Conservation (phyloP, 2,113 vertebrate species). For the Trinectes maculatus region DNA sequence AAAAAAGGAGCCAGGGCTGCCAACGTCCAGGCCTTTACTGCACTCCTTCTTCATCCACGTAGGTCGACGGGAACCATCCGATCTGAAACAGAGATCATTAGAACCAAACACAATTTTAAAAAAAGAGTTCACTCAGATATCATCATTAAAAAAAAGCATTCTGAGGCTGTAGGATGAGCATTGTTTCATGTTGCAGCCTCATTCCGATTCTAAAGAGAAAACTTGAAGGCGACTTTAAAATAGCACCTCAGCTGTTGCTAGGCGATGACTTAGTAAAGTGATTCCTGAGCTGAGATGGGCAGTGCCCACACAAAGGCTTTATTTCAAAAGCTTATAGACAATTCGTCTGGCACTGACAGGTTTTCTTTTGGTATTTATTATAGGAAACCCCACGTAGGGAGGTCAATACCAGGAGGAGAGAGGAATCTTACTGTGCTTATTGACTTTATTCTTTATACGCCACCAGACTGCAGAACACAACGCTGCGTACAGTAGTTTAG, state of each 20-base stretch:
- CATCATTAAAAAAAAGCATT: too few relatives aligned
- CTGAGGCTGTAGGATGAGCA: background rate
- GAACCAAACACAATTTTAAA: too few relatives aligned
- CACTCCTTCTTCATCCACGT: conserved; percentile 94
- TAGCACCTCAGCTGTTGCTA: conserved; percentile 50
- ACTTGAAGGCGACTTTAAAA: conserved; percentile 33
- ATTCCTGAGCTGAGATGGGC: background rate
- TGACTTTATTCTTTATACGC: too few relatives aligned
- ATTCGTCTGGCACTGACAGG: too few relatives aligned
- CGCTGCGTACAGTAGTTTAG: too few relatives aligned
- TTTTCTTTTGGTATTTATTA: too few relatives aligned
- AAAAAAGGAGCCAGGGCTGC: conserved; percentile 30
- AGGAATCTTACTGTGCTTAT: too few relatives aligned
- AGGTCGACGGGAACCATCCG: conserved; percentile 98
- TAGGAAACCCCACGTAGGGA: too few relatives aligned
- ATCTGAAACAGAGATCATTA: conserved; percentile 85
- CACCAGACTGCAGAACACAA: too few relatives aligned
- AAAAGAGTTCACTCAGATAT: too few relatives aligned
- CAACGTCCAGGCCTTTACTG: conserved; percentile 76
- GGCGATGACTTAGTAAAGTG: conserved; percentile 36
- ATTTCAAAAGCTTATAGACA: background rate
- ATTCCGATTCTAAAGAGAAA: background rate
- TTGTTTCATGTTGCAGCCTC: conserved; percentile 17
- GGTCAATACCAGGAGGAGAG: too few relatives aligned
- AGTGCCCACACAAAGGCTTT: background rate